These are phyloP conservation scores for Gavia stellata DNA, from an alignment of 2,113 vertebrate species.

Conservation along the genomic window DNA sequence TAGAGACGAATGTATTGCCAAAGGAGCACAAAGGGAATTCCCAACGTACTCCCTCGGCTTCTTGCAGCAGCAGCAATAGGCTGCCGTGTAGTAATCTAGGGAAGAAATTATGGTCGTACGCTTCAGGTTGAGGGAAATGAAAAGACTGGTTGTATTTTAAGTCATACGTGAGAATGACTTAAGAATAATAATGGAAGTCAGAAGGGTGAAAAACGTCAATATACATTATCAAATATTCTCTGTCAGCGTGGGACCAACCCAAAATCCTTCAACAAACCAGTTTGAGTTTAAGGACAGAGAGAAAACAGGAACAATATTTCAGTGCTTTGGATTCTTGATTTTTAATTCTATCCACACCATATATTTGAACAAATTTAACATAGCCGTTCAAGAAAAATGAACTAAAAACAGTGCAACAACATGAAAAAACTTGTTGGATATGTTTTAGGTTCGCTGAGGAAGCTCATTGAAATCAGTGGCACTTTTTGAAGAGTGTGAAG, in stretches of 20 bases:
- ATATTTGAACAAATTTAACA: neutral
- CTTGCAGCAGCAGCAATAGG: neutral
- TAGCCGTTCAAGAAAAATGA: neutral
- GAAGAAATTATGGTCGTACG: neutral
- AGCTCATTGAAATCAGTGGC: neutral
- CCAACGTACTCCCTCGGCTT: neutral
- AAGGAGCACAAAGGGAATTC: neutral
- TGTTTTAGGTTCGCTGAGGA: neutral
- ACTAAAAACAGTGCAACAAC: neutral
- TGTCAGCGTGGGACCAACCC: neutral
- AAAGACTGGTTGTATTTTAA: neutral
- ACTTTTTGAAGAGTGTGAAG: neutral
- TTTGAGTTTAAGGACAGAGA: neutral
- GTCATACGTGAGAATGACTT: neutral
- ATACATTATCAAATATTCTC: neutral
- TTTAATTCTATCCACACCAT: neutral
- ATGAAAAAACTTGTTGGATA: neutral
- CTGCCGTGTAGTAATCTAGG: neutral
- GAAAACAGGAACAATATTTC: neutral
- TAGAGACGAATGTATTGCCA: neutral
- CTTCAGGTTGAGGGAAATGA: neutral
- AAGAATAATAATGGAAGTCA: neutral
- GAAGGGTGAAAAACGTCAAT: neutral
- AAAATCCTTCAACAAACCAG: neutral
- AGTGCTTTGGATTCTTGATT: neutral